phyloP scores from a whole-genome alignment of 2,797 vertebrate genomes.

The Mormyrops boulengeri region DNA sequence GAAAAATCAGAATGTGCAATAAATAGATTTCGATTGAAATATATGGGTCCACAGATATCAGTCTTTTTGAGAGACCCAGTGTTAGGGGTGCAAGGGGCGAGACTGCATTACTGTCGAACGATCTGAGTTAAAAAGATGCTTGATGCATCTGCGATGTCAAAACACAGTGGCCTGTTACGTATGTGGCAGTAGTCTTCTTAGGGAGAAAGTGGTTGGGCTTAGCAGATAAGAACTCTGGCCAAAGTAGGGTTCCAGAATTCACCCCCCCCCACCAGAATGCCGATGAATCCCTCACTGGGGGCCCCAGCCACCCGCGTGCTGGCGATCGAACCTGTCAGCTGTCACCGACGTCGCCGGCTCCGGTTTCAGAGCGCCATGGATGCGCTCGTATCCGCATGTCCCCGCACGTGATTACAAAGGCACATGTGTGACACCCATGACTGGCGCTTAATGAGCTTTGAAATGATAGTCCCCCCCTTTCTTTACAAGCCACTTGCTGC shows the following conservation, averaged over 20 bases:
- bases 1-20: not conserved
- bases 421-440: slow-evolving; percentile 12
- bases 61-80: not conserved
- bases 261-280: not conserved
- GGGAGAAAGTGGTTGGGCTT: not conserved
- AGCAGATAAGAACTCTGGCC: not conserved
- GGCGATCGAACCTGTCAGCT: not conserved
- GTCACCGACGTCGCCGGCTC: not conserved
- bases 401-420: slow-evolving; percentile 8
- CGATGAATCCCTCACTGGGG: not conserved
- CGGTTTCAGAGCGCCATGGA: not conserved
- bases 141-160: not conserved
- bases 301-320: not conserved
- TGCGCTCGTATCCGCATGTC: not conserved
- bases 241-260: not conserved
- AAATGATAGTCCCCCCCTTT: slow-evolving; percentile 16
- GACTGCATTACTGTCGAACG: not conserved
- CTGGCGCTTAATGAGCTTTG: slow-evolving; percentile 23
- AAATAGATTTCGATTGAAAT: not conserved
- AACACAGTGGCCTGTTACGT: not conserved
- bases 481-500: slow-evolving; percentile 10
- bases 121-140: not conserved
- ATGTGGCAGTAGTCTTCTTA: not conserved
- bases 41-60: not conserved
- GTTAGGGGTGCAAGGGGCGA: not conserved